Percentiles rank a stretch among this genome's conserved stretches.
phyloP scores from a whole-genome alignment of 2,888 invertebrate species.

The Bombyx huttoni region DNA sequence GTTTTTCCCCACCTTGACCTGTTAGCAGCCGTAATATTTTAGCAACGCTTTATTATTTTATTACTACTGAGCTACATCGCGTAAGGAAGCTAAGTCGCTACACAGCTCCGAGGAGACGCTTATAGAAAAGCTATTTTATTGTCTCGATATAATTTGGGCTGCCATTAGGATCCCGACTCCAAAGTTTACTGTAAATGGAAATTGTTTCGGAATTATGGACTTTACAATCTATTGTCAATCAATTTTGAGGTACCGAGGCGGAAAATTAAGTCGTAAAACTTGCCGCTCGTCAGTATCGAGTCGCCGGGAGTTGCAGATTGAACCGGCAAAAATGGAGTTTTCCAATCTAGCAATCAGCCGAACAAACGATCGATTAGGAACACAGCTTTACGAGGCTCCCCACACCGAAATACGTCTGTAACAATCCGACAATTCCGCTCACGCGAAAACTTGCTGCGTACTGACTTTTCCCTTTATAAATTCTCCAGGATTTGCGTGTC shows the following conservation, averaged over 20 bases:
- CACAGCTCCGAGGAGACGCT: conserved; percentile 32
- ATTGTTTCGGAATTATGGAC: conserved; percentile 33
- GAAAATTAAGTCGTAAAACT: conserved; percentile 8
- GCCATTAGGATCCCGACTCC: conserved; percentile 35
- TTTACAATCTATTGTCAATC: conserved; percentile 27
- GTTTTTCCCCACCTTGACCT: conserved; percentile 13
- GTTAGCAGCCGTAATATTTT: conserved; percentile 35
- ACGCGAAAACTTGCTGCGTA: conserved; percentile 40
- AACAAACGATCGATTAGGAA: conserved; percentile 56
- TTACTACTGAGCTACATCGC: conserved; percentile 24
- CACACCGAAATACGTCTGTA: conserved; percentile 28
- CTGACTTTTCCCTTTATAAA: conserved; percentile 39
- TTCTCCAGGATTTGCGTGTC: conserved; percentile 46
- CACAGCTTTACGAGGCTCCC: conserved; percentile 40
- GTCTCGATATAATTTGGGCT: conserved; percentile 43
- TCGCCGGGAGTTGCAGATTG: conserved; percentile 22
- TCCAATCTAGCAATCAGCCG: conserved; percentile 56
- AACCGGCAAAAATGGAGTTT: conserved; percentile 34
- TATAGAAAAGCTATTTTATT: conserved; percentile 53
- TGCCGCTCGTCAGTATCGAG: background rate
- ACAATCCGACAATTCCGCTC: conserved; percentile 33
- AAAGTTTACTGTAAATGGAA: conserved; percentile 36
- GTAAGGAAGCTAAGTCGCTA: conserved; percentile 37
- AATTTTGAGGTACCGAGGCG: conserved; percentile 9
- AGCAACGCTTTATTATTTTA: conserved; percentile 49